Base-by-base conservation (phyloP, 2,888 invertebrate species). In the Volucella bombylans region DNA sequence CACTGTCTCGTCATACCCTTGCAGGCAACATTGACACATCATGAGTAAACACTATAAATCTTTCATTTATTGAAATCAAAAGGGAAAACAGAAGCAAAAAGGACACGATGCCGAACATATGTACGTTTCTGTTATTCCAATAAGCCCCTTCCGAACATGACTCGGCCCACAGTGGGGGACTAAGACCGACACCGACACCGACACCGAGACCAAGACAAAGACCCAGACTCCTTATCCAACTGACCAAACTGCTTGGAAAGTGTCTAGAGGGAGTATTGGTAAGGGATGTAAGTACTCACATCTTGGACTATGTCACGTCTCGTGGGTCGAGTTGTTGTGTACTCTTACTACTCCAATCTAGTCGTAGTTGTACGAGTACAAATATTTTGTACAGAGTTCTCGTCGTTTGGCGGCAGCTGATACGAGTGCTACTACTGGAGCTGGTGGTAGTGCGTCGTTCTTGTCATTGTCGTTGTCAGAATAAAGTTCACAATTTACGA, bases 61-160 rank as follows among this genome's bases (percentile, higher is more conserved):
- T 83, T 83, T 80, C 80, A 83, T 83, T 83, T 83, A 80, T 83
- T 83, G 80, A 83, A 83, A 83, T 83, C 83, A 74, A 80, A 83
- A 71, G 55, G 1, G 64, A 57, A 55, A 69, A 76, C 67, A 67
- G 15, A 57, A 39, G 59, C 54, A 68, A 67, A 73, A 65, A 54
- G 79, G 74, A 83, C 80, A 83, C 65, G 69, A 80, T 74, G 49
- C 43, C 52, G 65, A 74, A 80, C 83, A 83, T 80, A 83, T 83
- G 83, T 83, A 69, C 45, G 68, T 72, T 79, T 69, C 54, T 73
- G 57, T 82, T 68, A 68, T 82, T 41, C 43, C 73, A 82, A 79
- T 79, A 68, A 67, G 73, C 64, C 54, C 67, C 55, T 62, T 31
- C 59, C 45, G 41, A 65, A 59, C 77, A 71, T 82, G 73, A 41